phyloP scores from a whole-genome alignment of 2,113 vertebrate genomes.

The Sigmodon hispidus region DNA sequence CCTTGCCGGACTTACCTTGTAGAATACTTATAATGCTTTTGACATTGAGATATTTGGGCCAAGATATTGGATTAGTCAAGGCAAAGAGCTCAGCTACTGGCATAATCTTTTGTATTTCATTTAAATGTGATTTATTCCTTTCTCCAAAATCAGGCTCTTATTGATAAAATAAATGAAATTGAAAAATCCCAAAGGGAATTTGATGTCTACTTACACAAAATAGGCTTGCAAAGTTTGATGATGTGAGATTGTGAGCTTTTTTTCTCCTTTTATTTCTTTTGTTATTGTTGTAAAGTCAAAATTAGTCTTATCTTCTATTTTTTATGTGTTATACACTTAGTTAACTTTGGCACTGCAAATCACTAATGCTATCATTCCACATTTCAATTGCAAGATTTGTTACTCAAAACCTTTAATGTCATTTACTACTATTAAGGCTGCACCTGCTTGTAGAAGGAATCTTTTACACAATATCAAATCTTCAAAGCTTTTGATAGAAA shows the following conservation, averaged over 20 bases:
- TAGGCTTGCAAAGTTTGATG: conserved; percentile 62
- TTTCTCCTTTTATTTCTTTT: not conserved
- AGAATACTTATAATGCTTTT: conserved; percentile 86
- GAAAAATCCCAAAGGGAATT: conserved; percentile 80
- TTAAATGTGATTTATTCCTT: conserved; percentile 84
- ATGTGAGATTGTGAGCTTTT: not conserved
- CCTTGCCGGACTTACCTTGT: conserved; percentile 83
- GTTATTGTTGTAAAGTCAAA: conserved; percentile 11
- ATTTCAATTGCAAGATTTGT: conserved; percentile 71
- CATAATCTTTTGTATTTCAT: conserved; percentile 86
- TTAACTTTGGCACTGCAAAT: conserved; percentile 53
- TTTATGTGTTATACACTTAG: conserved; percentile 22
- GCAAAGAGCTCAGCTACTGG: conserved; percentile 80
- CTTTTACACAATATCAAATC: conserved; percentile 3
- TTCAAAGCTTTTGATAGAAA: conserved; percentile 63
- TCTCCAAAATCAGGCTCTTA: conserved; percentile 81
- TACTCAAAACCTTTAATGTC: conserved; percentile 46
- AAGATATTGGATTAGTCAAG: conserved; percentile 85
- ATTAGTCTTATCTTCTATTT: conserved; percentile 14
- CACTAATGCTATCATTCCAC: conserved; percentile 54
- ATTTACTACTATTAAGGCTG: conserved; percentile 30
- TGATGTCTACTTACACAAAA: conserved; percentile 78
- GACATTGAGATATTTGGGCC: conserved; percentile 86
- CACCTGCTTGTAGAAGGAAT: conserved; percentile 24
- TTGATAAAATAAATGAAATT: conserved; percentile 85